A percentile compares a stretch with the other conserved stretches of the same genome.
phyloP scores from a whole-genome alignment of 2,888 invertebrate species.

The Teinopalpus imperialis region DNA sequence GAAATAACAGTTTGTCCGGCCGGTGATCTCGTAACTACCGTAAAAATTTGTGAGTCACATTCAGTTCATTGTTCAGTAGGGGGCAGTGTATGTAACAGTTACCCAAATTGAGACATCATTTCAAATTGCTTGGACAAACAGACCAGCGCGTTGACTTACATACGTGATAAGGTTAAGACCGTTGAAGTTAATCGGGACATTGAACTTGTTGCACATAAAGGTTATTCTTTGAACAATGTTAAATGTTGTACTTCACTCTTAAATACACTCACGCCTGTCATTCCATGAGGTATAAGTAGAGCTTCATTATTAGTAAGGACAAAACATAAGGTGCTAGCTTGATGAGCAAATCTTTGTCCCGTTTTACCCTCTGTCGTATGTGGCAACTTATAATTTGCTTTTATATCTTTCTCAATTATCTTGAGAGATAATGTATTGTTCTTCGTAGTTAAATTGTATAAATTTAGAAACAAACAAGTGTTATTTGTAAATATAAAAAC shows the following conservation, averaged over 20 bases:
- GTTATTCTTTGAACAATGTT: conserved; percentile 30
- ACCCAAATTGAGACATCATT: conserved; percentile 70
- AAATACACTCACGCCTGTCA: no score
- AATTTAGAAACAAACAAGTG: no score
- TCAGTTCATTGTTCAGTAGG: conserved; percentile 66
- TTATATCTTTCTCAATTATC: no score
- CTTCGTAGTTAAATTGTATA: no score
- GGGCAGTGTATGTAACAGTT: conserved; percentile 61
- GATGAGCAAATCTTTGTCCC: no score
- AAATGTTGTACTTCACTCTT: conserved; percentile 2
- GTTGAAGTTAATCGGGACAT: conserved; percentile 51
- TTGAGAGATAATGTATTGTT: no score
- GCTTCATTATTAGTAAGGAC: no score
- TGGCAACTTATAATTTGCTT: no score
- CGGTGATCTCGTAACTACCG: conserved; percentile 48
- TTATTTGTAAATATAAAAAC: no score
- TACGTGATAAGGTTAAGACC: conserved; percentile 57
- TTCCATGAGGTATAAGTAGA: no score
- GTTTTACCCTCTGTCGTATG: no score
- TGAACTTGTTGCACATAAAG: conserved; percentile 44
- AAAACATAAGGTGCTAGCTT: no score
- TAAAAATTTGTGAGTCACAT: conserved; percentile 65
- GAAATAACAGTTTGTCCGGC: conserved; percentile 50
- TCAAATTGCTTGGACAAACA: conserved; percentile 66
- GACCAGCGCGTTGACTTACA: conserved; percentile 47